Evolutionary conservation across 2,888 invertebrate species (phyloP).

Genomic region (Eupithecia subumbrata): DNA sequence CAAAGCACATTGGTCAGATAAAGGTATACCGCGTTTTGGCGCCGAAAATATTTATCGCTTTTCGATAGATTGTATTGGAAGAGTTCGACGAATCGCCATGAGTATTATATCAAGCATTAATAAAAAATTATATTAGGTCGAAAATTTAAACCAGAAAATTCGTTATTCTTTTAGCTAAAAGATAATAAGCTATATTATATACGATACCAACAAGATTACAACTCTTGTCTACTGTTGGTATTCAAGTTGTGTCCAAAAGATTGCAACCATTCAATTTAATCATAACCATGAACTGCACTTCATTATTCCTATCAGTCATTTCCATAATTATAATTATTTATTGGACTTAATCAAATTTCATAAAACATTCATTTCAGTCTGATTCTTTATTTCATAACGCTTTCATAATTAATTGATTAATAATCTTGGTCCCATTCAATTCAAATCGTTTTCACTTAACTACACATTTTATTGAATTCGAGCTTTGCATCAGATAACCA

Average conservation of each 20-base stretch:
- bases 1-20: constrained; percentile 91
- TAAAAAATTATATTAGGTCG: neutral
- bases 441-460: neutral
- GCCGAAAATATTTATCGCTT: neutral
- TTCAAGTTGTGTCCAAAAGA: neutral
- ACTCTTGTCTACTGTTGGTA: neutral
- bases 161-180: too few relatives aligned
- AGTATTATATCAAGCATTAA: neutral
- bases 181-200: too few relatives aligned
- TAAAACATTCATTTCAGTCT: neutral
- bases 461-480: neutral
- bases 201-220: neutral
- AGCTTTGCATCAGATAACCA: neutral
- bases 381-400: neutral
- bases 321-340: neutral
- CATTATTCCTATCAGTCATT: neutral
- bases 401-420: neutral
- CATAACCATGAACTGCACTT: neutral
- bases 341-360: neutral
- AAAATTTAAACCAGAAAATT: neutral
- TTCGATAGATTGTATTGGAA: too few relatives aligned
- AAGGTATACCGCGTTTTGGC: constrained; percentile 72
- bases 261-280: neutral
- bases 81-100: neutral
- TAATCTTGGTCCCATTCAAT: neutral